Evolutionary conservation across 2,888 invertebrate genomes (phyloP), one percentile per base, ranked within the genome.

Genomic region (Ptychoptera contaminata): DNA sequence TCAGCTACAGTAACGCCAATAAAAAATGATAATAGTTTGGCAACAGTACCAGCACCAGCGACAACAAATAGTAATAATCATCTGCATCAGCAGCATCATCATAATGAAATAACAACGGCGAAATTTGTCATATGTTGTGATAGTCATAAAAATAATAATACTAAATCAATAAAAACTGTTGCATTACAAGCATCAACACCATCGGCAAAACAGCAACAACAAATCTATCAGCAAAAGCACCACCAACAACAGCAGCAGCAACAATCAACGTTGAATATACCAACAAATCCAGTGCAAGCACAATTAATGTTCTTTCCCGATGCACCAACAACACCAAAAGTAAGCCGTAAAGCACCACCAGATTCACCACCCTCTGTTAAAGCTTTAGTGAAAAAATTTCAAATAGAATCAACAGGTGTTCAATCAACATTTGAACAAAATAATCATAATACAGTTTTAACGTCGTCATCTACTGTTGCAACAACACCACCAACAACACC

Each of bases 281-380:
- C 23, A 23, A 23, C 23, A 23, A 23, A 23, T 23, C 23, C 23
- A 7, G 49, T 51, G 10, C 45, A 49, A 37, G 51, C 51, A 40
- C 49, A 49, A 34, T 47, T 51, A 40, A 57, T 72, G 50, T 68
- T 75, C 49, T 74, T 70, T 61, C 73, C 73, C 50, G 76, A 74
- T 61, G 76, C 76, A 42, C 76, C 76, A 53, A 75, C 75, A 58
- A 76, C 76, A 51, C 76, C 76, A 54, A 76, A 76, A 70, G 76
- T 76, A 54, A 73, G 74, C 49, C 72, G 76, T 57, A 75, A 76
- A 56, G 72, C 74, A 32, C 71, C 70, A 51, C 66, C 68, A 49
- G 71, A 71, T 57, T 69, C 73, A 56, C 68, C 74, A 42, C 58
- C 64, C 37, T 62, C 61, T 39, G 65, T 65, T 2, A 64, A 65